phyloP scores from a whole-genome alignment of 2,797 vertebrate genomes.

The Rhadinocentrus ornatus region DNA sequence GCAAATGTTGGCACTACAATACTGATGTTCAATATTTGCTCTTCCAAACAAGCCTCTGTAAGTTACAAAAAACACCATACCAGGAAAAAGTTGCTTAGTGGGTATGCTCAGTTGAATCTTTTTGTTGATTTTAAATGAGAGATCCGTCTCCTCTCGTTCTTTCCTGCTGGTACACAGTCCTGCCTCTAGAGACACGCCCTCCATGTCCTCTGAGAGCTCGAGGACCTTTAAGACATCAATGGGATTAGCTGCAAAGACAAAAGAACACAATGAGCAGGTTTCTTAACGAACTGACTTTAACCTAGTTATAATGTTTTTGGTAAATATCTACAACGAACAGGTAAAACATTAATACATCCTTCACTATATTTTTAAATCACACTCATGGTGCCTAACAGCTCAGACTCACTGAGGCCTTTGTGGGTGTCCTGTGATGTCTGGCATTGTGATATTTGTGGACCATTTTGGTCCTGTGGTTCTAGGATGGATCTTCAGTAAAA shows the following conservation, averaged over 20 bases:
- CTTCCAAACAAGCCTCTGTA: not conserved
- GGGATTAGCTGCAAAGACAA: constrained; percentile 62
- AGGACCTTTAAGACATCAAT: constrained; percentile 86
- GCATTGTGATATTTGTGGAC: not conserved
- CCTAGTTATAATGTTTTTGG: not conserved
- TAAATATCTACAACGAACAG: not conserved
- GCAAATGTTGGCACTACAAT: not conserved
- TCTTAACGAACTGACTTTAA: not conserved
- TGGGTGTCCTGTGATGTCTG: not conserved
- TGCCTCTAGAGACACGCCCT: constrained; percentile 83
- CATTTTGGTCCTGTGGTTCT: not conserved
- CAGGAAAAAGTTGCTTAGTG: constrained; percentile 87
- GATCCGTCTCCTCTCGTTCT: constrained; percentile 81
- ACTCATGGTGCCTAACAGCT: not conserved
- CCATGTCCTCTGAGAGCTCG: constrained; percentile 82
- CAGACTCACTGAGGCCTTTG: not conserved
- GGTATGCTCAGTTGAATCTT: constrained; percentile 84
- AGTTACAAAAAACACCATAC: constrained; percentile 60
- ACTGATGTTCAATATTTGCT: not conserved
- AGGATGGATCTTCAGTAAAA: not conserved
- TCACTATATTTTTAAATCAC: not conserved
- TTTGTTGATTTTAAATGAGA: constrained; percentile 86
- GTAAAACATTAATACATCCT: not conserved
- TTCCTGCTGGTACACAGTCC: constrained; percentile 86
- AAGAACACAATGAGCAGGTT: not conserved